These are phyloP conservation scores for Acanthoscelides obtectus DNA, from an alignment of 2,888 invertebrate species.

Conservation along the genomic window DNA sequence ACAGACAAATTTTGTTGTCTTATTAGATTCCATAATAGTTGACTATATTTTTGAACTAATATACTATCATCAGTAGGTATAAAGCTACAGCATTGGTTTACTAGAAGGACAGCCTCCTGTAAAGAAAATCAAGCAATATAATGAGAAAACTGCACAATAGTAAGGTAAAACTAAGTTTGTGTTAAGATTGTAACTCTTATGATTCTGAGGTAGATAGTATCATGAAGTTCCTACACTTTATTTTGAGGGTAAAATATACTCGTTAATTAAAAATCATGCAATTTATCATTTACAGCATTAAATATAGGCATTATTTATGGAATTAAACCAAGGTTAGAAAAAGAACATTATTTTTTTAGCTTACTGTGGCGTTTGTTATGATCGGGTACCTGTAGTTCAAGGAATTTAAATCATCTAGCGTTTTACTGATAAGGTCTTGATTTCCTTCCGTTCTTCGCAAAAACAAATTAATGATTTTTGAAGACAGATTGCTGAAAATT, in stretches of 20 bases:
- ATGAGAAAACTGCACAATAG: not conserved
- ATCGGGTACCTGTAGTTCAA: slow-evolving; percentile 53
- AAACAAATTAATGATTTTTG: slow-evolving; percentile 39
- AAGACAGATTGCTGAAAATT: slow-evolving; percentile 36
- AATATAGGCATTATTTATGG: too few relatives aligned
- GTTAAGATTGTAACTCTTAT: too few relatives aligned
- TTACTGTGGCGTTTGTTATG: slow-evolving; percentile 39
- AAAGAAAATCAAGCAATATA: slow-evolving; percentile 7
- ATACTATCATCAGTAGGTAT: slow-evolving; percentile 50
- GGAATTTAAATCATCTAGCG: slow-evolving; percentile 60
- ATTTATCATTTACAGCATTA: too few relatives aligned
- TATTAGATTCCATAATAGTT: slow-evolving; percentile 53
- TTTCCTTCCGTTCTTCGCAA: slow-evolving; percentile 43
- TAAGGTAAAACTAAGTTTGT: too few relatives aligned
- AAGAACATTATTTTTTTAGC: slow-evolving; percentile 8
- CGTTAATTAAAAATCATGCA: too few relatives aligned
- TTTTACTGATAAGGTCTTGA: slow-evolving; percentile 50
- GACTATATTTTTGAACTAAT: slow-evolving; percentile 55
- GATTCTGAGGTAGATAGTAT: too few relatives aligned
- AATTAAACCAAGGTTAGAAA: not conserved
- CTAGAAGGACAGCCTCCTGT: slow-evolving; percentile 42
- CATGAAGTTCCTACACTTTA: too few relatives aligned
- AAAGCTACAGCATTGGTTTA: slow-evolving; percentile 42
- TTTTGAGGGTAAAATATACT: too few relatives aligned
- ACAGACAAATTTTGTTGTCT: slow-evolving; percentile 52